Conservation (phyloP, 1,140 invertebrate species). For the Pseudomyrmex gracilis region DNA sequence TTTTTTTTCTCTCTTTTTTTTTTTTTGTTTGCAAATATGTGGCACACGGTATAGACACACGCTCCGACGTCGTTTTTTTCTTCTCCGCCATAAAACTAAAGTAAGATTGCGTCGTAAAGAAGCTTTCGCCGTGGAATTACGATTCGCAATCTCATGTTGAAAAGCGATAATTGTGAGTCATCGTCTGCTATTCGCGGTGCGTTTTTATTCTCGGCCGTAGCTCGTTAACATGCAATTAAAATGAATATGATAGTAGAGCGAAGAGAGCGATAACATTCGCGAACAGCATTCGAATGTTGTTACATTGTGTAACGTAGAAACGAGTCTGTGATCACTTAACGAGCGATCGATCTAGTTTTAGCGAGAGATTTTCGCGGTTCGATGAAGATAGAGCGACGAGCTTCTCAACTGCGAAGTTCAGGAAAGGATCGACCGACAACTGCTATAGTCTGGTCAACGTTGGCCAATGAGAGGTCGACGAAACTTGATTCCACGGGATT, state of each 20-base stretch:
- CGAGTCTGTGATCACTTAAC: no score
- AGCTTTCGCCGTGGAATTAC: neutral
- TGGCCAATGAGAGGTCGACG: conserved; percentile 34
- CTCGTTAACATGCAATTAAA: conserved; percentile 35
- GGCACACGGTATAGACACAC: no score
- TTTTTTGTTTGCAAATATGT: no score
- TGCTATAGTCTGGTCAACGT: conserved; percentile 32
- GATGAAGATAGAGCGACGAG: neutral
- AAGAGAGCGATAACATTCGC: neutral
- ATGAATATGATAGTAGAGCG: conserved; percentile 9
- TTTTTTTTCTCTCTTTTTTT: neutral
- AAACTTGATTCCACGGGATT: conserved; percentile 57
- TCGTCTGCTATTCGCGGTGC: neutral
- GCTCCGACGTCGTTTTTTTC: neutral
- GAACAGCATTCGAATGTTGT: neutral
- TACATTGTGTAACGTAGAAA: neutral
- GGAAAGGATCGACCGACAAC: conserved; percentile 14
- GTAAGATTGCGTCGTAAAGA: conserved; percentile 8
- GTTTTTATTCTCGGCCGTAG: conserved; percentile 18
- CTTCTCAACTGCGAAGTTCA: conserved; percentile 16
- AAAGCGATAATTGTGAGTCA: conserved; percentile 26
- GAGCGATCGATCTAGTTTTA: neutral
- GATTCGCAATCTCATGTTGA: conserved; percentile 14
- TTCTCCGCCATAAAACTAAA: neutral
- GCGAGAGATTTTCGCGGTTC: conserved; percentile 9